phyloP scores from a whole-genome alignment of 2,113 vertebrate genomes.

The Ageneiosus marmoratus region DNA sequence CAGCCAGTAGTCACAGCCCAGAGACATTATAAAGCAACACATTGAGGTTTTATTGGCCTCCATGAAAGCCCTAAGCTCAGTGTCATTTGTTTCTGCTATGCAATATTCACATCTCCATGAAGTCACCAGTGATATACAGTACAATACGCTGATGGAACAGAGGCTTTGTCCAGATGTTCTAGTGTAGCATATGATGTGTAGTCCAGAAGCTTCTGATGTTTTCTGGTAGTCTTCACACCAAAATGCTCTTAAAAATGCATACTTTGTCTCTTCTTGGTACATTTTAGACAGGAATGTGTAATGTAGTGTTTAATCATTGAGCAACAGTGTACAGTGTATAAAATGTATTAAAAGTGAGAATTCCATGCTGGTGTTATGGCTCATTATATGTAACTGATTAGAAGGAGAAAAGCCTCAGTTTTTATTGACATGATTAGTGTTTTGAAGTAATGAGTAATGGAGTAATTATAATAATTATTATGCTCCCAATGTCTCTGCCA shows the following conservation, averaged over 20 bases:
- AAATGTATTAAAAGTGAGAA: conserved; percentile 64
- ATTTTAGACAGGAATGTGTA: conserved; percentile 73
- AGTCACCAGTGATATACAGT: conserved; percentile 42
- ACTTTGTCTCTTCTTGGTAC: conserved; percentile 75
- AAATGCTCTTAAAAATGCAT: conserved; percentile 54
- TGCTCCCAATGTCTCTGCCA: too few relatives aligned
- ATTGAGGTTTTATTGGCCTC: conserved; percentile 26
- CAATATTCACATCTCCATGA: conserved; percentile 68
- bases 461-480: too few relatives aligned
- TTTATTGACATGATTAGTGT: not conserved
- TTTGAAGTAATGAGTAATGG: too few relatives aligned
- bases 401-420: not conserved
- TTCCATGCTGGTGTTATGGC: conserved; percentile 42
- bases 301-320: conserved; percentile 79
- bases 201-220: conserved; percentile 61
- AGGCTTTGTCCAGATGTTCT: conserved; percentile 45
- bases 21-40: conserved; percentile 40
- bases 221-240: conserved; percentile 60
- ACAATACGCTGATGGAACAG: conserved; percentile 38
- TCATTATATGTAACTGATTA: not conserved
- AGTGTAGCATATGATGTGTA: conserved; percentile 52
- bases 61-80: conserved; percentile 34
- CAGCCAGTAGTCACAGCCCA: conserved; percentile 30
- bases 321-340: conserved; percentile 80
- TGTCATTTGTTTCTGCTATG: conserved; percentile 74